Evolutionary conservation across 1,140 invertebrate species (phyloP), one percentile per base, ranked within the genome.

Genomic region (Drosophila pseudoananassae): DNA sequence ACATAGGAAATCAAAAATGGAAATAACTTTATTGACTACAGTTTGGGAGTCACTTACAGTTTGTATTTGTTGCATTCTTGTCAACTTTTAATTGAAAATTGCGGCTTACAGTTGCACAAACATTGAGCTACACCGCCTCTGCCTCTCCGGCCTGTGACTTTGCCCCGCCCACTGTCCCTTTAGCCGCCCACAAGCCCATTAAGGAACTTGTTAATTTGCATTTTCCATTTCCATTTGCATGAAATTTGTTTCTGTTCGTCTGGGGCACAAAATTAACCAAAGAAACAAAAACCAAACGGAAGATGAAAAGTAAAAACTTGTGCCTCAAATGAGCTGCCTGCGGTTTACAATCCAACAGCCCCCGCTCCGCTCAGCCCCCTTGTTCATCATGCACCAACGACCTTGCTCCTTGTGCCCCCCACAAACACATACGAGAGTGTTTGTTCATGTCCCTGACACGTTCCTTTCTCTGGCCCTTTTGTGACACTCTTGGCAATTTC

Each of bases 161-260:
- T 36, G 43, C 17, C 43, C 15, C 40, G 40, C 40, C 14, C 5
- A 43, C 5, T 43, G 40, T 43, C 40, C 40, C 3, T 7, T 17
- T 12, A 23, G 14, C 14, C 23, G 27, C 52, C 46, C 23, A 52
- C 43, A 63, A 73, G 47, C 38, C 71, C 70, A 74, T 74, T 74
- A 74, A 74, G 70, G 63, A 74, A 74, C 59, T 74, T 65, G 70
- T 74, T 76, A 76, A 76, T 76, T 75, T 74, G 70, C 72, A 75
- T 75, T 74, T 75, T 75, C 72, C 72, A 75, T 75, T 75, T 74
- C 51, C 60, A 65, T 69, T 69, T 68, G 65, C 40, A 54, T 69
- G 61, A 69, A 69, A 69, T 66, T 66, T 66, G 58, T 45, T 66
- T 52, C 63, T 51, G 27, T 66, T 66, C 46, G 57, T 46, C 36